phyloP scores from a whole-genome alignment of 1,140 invertebrate genomes.

The Globodera ellingtonae region DNA sequence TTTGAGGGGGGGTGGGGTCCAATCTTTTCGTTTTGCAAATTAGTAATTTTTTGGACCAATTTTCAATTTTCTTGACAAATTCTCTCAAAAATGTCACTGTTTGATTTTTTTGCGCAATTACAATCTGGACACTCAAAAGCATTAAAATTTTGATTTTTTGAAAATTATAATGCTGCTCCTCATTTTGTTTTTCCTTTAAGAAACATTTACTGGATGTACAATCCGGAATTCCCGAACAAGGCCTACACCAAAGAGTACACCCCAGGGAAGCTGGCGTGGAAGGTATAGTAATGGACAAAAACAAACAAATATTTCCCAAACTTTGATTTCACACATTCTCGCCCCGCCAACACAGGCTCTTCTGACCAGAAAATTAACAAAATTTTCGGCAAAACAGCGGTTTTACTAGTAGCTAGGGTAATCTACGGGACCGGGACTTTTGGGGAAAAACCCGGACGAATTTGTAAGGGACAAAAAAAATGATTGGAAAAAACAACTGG shows the following conservation, averaged over 20 bases:
- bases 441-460: too few species aligned
- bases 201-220: neutral
- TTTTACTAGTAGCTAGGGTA: too few species aligned
- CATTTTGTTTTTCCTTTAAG: constrained; percentile 33
- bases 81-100: neutral
- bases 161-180: constrained; percentile 24
- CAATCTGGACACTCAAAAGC: too few species aligned
- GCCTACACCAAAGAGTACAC: neutral
- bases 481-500: too few species aligned
- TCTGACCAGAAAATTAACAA: too few species aligned
- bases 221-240: neutral
- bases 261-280: neutral
- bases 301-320: neutral
- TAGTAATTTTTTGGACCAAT: constrained; percentile 12
- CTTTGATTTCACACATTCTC: neutral
- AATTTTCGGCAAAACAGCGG: neutral
- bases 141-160: neutral
- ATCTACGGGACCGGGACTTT: too few species aligned
- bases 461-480: too few species aligned
- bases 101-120: too few species aligned
- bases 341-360: too few species aligned
- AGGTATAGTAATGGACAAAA: neutral
- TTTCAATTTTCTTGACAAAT: constrained; percentile 3
- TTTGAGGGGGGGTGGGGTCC: neutral
- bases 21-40: constrained; percentile 3